Evolutionary conservation across 2,797 vertebrate genomes (phyloP).

Genomic region (Acomys russatus): DNA sequence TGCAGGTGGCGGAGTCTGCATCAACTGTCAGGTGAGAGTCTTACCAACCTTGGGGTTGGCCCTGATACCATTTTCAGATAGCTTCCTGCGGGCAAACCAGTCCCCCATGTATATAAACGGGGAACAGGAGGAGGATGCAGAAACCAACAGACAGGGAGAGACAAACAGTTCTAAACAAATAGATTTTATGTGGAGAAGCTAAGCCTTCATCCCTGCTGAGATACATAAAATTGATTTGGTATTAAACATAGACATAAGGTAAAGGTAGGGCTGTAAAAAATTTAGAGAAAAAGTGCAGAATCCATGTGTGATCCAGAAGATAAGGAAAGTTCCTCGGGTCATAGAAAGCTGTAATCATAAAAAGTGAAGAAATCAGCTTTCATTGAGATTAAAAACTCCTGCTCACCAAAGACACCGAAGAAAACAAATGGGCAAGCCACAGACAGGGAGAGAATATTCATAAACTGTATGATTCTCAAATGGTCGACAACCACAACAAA

Average conservation of each 20-base stretch:
- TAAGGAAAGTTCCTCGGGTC: not conserved
- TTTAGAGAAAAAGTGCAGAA: constrained; percentile 12
- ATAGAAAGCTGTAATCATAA: not conserved
- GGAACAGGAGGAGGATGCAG: not conserved
- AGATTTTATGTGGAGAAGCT: not conserved
- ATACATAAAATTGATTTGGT: constrained; percentile 11
- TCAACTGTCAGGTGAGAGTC: constrained; percentile 95
- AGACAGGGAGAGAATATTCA: not conserved
- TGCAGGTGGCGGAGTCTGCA: constrained; percentile 96
- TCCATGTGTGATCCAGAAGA: not conserved
- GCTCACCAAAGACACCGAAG: not conserved
- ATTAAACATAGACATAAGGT: not conserved
- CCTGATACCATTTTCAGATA: not conserved
- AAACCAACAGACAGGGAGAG: not conserved
- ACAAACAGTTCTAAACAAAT: not conserved
- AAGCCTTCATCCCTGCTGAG: not conserved
- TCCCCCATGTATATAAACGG: not conserved
- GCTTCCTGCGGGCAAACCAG: not conserved
- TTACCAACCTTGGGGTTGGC: not conserved
- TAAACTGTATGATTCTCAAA: not conserved
- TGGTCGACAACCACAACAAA: not conserved
- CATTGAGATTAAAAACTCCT: constrained; percentile 25
- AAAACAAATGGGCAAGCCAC: not conserved
- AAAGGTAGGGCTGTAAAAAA: not conserved
- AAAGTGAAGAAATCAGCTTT: not conserved